Evolutionary conservation across 2,888 invertebrate genomes (phyloP), one percentile per base, ranked within the genome.

Genomic region (Imbricaverruca yamaguchii): DNA sequence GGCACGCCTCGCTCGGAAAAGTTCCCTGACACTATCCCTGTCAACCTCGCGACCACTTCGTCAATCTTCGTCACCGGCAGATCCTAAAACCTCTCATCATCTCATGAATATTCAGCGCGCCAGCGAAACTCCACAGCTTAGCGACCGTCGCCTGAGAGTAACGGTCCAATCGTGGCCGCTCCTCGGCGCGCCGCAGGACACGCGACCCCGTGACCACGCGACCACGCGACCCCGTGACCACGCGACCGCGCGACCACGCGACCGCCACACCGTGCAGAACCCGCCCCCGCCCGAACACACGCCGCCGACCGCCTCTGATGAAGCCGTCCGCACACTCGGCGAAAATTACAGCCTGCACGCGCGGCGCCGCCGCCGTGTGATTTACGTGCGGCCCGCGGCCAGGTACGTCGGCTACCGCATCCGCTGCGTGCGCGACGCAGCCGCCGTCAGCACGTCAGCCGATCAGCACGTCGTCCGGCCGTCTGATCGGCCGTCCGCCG

Each of bases 11-110:
- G 39, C 39, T 39, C 39, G 39, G 39, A 39, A 39, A 39, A 39
- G 39, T 39, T 39, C 39, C 39, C 39, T 39, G 39, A 39, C 39
- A 39, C 39, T 39, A 39, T 39, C 39, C 39, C 39, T 39, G 74
- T 74, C 74, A 74, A 11, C 21, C 11, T 11, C 53, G 21, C 21
- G 53, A 10, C 74, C 55, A 53, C 74, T 74, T 74, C 74, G 74
- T 74, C 74, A 74, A 74, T 74, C 74, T 74, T 74, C 74, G 74
- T 74, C 74, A 74, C 74, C 9, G 21, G 74, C 53, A 53, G 74
- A 55, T 74, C 74, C 74, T 74, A 55, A 74, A 74, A 74, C 74
- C 74, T 74, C 74, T 74, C 53, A 74, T 74, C 74, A 18, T 18
- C 74, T 74, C 74, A 74, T 74, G 74, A 53, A 74, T 74, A 74